Percentiles rank a stretch among this genome's conserved stretches.
These are phyloP conservation scores for Saturnia japonica DNA, from an alignment of 2,888 invertebrate species.

Conservation along the genomic window DNA sequence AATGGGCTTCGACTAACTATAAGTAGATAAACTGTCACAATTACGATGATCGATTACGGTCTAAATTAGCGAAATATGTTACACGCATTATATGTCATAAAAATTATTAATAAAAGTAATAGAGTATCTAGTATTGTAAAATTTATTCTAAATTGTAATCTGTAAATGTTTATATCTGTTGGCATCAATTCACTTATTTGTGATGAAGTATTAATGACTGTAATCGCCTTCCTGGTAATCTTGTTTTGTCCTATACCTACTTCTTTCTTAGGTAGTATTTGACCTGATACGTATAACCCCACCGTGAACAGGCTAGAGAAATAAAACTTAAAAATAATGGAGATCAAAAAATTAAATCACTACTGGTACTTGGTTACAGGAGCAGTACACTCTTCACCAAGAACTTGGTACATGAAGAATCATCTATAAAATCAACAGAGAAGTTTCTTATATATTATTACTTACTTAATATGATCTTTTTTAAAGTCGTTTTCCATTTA, in stretches of 20 bases:
- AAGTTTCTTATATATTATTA: not conserved
- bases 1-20: conserved; percentile 38
- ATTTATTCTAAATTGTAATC: too few relatives aligned
- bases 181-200: too few relatives aligned
- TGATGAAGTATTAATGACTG: too few relatives aligned
- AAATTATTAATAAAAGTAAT: conserved; percentile 37
- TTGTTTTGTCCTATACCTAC: not conserved
- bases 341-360: conserved; percentile 27
- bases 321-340: not conserved
- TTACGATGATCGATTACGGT: conserved; percentile 72
- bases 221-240: too few relatives aligned
- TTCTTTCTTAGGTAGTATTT: not conserved
- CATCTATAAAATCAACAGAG: not conserved
- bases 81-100: conserved; percentile 53
- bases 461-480: not conserved
- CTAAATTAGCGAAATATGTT: conserved; percentile 51
- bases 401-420: not conserved
- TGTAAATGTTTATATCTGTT: too few relatives aligned
- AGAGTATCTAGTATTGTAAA: too few relatives aligned
- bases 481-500: not conserved
- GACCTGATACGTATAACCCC: not conserved
- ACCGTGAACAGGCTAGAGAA: not conserved
- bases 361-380: not conserved
- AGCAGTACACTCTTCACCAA: not conserved
- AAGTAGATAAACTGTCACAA: conserved; percentile 51